Evolutionary conservation across 2,797 vertebrate species (phyloP).

Genomic region (Premnoplex brunnescens): DNA sequence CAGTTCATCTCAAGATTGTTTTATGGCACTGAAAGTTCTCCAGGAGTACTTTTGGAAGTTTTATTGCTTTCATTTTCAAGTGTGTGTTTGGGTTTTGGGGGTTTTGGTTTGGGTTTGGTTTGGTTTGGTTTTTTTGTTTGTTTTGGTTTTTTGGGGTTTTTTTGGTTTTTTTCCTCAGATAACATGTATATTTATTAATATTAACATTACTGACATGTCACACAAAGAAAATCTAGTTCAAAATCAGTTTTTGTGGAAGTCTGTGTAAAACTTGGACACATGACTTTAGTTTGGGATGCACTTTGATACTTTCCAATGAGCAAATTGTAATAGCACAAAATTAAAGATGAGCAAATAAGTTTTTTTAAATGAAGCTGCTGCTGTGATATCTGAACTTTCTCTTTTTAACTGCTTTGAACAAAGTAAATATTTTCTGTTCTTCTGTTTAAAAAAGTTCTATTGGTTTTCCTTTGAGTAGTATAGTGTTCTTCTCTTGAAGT

Average conservation of each 20-base stretch:
- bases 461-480: not conserved
- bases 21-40: not conserved
- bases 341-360: not conserved
- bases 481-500: not conserved
- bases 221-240: not conserved
- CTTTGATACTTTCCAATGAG: not conserved
- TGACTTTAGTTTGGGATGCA: not conserved
- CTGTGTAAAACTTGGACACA: not conserved
- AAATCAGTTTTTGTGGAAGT: not conserved
- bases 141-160: fast-evolving
- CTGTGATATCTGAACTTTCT: not conserved
- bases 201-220: not conserved
- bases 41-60: not conserved
- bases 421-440: not conserved
- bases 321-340: not conserved
- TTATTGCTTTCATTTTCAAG: not conserved
- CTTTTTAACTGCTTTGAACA: not conserved
- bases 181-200: not conserved
- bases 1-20: not conserved
- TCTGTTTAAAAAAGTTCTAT: not conserved
- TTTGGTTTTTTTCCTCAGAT: not conserved
- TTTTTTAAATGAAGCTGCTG: not conserved
- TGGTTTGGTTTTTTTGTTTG: too few species aligned
- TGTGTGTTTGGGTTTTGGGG: not conserved
- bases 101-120: fast-evolving